phyloP scores from a whole-genome alignment of 1,140 invertebrate species.

The Brachionus sp. region DNA sequence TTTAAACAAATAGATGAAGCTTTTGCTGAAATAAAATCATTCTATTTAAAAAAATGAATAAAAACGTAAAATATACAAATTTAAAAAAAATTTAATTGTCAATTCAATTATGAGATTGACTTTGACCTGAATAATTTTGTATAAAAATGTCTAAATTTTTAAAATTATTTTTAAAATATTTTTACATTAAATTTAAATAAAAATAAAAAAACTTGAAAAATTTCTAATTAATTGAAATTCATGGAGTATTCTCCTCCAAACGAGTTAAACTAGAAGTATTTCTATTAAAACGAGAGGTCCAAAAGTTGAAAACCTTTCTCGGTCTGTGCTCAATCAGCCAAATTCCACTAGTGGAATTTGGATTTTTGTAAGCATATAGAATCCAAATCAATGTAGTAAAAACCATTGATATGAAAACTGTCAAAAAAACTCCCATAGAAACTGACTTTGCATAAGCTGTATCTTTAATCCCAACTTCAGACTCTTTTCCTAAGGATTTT shows the following conservation, averaged over 20 bases:
- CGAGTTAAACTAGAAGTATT: constrained; percentile 20
- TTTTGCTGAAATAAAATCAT: neutral
- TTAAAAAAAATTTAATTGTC: neutral
- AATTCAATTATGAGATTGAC: neutral
- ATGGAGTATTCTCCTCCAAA: neutral
- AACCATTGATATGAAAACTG: constrained; percentile 67
- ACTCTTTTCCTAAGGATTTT: neutral
- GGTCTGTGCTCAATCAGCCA: constrained; percentile 74
- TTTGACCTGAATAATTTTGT: neutral
- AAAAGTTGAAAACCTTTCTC: neutral
- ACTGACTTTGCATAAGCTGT: constrained; percentile 45
- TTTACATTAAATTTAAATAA: neutral
- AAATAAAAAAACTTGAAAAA: neutral
- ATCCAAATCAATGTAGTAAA: constrained; percentile 70
- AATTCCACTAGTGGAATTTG: constrained; percentile 87
- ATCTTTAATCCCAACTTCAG: neutral
- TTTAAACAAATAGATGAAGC: neutral
- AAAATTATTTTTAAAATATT: neutral
- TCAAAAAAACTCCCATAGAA: constrained; percentile 62
- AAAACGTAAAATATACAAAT: neutral
- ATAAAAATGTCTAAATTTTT: neutral
- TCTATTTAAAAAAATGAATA: neutral
- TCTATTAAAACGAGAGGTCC: neutral
- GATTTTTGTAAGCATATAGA: constrained; percentile 88
- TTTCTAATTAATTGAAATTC: neutral